These are phyloP conservation scores for Microcebus griseorufus DNA, from an alignment of 2,113 vertebrate species.

Conservation along the genomic window DNA sequence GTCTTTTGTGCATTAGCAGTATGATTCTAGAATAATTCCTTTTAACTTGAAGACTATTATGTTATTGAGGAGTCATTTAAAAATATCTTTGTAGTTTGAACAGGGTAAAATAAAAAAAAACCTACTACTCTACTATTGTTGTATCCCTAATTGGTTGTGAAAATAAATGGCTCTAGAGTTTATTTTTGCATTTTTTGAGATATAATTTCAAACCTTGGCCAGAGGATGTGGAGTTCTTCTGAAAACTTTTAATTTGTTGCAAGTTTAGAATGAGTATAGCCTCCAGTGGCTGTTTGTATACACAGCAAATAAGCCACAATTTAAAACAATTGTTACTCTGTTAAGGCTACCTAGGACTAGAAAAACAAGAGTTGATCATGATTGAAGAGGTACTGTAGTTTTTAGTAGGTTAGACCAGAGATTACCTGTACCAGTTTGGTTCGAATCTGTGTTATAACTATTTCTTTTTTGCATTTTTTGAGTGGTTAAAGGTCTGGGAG, in stretches of 20 bases:
- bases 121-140: background rate
- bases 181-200: constrained; percentile 45
- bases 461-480: background rate
- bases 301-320: constrained; percentile 13
- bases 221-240: constrained; percentile 36
- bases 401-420: background rate
- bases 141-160: constrained; percentile 30
- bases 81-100: constrained; percentile 3
- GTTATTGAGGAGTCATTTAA: constrained; percentile 49
- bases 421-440: background rate
- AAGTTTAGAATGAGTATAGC: constrained; percentile 16
- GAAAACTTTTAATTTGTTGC: constrained; percentile 66
- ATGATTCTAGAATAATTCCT: constrained; percentile 38
- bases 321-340: constrained; percentile 8
- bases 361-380: background rate
- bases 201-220: constrained; percentile 41
- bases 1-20: background rate
- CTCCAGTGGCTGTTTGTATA: background rate
- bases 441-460: constrained; percentile 10
- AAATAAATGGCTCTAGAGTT: constrained; percentile 34
- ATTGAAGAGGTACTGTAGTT: background rate
- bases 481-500: constrained; percentile 19
- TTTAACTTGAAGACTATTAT: constrained; percentile 53
- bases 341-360: background rate
- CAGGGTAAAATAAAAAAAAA: constrained; percentile 12